These are phyloP conservation scores for Brachyrhaphis roseni DNA, from an alignment of 2,797 vertebrate genomes.

Conservation along the genomic window DNA sequence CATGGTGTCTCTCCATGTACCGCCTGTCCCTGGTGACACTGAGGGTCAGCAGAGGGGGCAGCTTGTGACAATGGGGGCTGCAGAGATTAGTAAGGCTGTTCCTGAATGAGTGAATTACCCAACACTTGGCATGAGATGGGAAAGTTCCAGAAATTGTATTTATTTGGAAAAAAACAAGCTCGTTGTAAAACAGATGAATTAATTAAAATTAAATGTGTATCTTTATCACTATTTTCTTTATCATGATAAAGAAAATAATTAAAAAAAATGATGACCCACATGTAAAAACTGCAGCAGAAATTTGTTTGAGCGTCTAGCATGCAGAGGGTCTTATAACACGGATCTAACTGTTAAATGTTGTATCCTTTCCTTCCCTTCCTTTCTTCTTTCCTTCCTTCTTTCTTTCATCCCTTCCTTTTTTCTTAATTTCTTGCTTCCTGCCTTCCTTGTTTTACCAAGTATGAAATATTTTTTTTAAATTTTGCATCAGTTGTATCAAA, in stretches of 20 bases:
- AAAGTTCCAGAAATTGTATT: background rate
- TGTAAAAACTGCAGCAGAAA: background rate
- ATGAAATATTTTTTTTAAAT: background rate
- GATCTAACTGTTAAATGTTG: background rate
- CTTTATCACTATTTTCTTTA: background rate
- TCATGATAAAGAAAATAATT: background rate
- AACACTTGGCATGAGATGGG: background rate
- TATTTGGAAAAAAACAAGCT: background rate
- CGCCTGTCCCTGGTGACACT: constrained; percentile 43
- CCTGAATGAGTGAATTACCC: constrained; percentile 8
- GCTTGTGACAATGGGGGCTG: constrained; percentile 47
- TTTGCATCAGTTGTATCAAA: background rate
- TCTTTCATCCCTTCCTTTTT: background rate
- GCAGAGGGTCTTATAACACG: background rate
- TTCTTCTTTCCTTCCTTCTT: background rate
- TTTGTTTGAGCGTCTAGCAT: background rate
- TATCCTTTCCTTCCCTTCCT: background rate
- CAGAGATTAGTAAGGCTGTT: constrained; percentile 33
- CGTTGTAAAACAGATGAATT: background rate
- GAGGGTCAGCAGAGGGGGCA: constrained; percentile 50
- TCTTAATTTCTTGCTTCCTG: background rate
- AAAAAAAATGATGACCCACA: background rate
- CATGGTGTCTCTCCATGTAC: constrained; percentile 26
- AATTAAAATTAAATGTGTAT: background rate
- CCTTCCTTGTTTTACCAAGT: background rate